Conservation (phyloP, 2,888 invertebrate genomes). For the Rutpela maculata region DNA sequence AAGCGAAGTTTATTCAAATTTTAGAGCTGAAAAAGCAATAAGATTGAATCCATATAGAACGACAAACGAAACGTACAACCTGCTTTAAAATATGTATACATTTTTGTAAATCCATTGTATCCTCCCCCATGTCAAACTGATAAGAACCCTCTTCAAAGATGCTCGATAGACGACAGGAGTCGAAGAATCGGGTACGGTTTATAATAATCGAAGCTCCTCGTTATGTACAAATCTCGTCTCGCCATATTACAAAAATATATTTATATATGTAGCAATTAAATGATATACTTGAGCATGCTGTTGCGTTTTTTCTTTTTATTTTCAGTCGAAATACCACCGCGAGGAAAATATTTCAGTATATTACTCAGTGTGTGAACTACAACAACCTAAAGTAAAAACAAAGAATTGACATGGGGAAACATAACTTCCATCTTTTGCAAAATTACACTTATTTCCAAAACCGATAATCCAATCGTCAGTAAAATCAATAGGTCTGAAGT, state of each 20-base stretch:
- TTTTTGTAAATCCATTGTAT: constrained; percentile 36
- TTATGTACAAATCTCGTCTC: constrained; percentile 8
- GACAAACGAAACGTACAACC: constrained; percentile 50
- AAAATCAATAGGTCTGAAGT: no score
- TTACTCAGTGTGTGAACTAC: no score
- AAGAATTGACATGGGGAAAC: no score
- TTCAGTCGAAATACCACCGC: no score
- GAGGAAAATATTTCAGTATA: no score
- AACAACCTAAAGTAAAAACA: no score
- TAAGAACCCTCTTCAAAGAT: constrained; percentile 36
- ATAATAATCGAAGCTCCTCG: constrained; percentile 24
- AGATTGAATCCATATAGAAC: constrained; percentile 50
- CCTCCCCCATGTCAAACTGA: constrained; percentile 23
- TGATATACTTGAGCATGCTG: no score
- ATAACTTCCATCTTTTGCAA: no score
- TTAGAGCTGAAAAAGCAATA: constrained; percentile 44
- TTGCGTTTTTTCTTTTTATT: no score
- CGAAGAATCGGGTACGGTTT: constrained; percentile 21
- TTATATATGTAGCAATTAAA: neutral
- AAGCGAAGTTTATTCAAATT: constrained; percentile 37
- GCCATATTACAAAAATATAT: neutral
- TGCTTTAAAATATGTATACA: constrained; percentile 40
- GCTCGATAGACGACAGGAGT: constrained; percentile 27
- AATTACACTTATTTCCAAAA: no score
- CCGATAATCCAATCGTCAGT: no score